These are phyloP conservation scores for Phalera bucephala DNA, from an alignment of 2,888 invertebrate species.

Conservation along the genomic window DNA sequence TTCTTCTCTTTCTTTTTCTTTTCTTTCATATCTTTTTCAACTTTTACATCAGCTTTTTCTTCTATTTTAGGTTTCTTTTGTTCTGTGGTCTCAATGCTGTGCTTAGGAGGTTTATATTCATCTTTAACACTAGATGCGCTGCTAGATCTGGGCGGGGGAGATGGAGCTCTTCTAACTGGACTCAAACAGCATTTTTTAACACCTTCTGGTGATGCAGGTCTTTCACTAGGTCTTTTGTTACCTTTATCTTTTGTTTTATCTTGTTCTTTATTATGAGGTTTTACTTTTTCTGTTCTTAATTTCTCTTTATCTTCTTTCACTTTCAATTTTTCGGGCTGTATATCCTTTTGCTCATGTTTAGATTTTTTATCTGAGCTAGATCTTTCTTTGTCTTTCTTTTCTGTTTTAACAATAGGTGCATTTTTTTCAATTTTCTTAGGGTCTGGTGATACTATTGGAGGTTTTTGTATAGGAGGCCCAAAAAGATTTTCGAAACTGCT, in stretches of 20 bases:
- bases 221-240: conserved; percentile 73
- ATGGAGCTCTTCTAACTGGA: conserved; percentile 58
- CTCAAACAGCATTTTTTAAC: conserved; percentile 65
- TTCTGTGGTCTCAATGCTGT: conserved; percentile 52
- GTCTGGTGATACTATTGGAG: conserved; percentile 87
- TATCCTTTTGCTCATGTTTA: conserved; percentile 75
- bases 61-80: conserved; percentile 69
- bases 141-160: conserved; percentile 62
- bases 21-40: conserved; percentile 78
- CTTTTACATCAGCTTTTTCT: conserved; percentile 80
- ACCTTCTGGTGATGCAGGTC: conserved; percentile 65
- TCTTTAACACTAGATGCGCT: conserved; percentile 74
- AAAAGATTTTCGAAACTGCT: conserved; percentile 91
- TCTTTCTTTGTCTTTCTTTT: conserved; percentile 83
- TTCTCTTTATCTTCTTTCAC: conserved; percentile 75
- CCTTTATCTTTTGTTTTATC: conserved; percentile 82
- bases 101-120: conserved; percentile 65
- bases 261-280: conserved; percentile 81
- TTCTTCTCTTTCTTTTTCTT: conserved; percentile 85
- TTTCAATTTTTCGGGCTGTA: conserved; percentile 72
- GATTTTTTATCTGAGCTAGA: conserved; percentile 72
- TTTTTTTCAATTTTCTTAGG: conserved; percentile 79
- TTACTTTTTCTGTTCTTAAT: conserved; percentile 71
- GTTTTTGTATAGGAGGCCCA: conserved; percentile 91
- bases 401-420: conserved; percentile 58